Conservation (phyloP, 2,797 vertebrate genomes). For the Picus viridis region DNA sequence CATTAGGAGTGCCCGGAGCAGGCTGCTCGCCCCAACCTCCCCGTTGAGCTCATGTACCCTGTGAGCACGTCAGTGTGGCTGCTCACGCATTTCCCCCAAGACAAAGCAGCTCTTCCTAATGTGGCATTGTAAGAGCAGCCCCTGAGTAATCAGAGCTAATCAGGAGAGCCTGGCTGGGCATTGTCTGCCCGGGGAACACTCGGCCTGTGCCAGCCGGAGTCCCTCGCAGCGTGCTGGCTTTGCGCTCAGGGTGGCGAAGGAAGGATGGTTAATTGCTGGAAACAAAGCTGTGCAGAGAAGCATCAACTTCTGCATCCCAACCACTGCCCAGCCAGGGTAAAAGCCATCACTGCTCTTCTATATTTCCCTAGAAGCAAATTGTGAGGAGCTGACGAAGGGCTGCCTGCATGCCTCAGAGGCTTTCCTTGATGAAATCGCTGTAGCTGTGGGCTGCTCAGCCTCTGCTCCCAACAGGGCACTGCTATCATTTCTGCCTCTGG, state of each 20-base stretch:
- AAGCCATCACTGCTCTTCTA: not conserved
- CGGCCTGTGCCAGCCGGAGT: not conserved
- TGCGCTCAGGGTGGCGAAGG: not conserved
- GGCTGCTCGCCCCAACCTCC: not conserved
- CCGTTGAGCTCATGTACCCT: not conserved
- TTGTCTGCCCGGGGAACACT: not conserved
- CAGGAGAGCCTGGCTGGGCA: not conserved
- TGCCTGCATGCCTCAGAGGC: not conserved
- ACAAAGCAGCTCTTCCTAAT: not conserved
- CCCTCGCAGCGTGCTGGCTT: not conserved
- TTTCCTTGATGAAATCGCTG: not conserved
- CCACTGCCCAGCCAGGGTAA: not conserved
- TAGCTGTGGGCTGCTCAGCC: not conserved
- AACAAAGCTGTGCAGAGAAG: not conserved
- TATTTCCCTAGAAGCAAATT: not conserved
- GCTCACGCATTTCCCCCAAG: not conserved
- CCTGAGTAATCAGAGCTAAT: not conserved
- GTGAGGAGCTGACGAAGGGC: not conserved
- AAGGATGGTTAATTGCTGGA: not conserved
- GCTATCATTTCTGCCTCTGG: not conserved
- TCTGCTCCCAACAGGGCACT: not conserved
- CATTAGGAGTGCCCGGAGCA: not conserved
- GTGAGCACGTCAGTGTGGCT: accelerated
- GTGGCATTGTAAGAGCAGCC: not conserved
- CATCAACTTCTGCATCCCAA: not conserved